Evolutionary conservation across 1,140 invertebrate species (phyloP).

Genomic region (Penaeus japonicus): DNA sequence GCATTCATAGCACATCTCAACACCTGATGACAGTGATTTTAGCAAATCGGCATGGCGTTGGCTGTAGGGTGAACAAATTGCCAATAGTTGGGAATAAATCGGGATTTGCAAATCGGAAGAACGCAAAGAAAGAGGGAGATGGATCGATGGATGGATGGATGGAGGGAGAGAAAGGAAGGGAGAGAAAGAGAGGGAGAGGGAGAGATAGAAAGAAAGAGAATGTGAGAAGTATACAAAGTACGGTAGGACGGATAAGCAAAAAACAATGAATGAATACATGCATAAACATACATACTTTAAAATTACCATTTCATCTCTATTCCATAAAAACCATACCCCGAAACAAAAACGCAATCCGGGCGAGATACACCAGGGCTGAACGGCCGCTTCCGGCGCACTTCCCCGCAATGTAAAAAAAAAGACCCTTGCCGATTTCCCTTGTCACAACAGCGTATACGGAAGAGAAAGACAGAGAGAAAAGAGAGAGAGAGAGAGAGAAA

Average conservation of each 20-base stretch:
- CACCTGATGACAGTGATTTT: no score
- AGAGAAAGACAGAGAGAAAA: neutral
- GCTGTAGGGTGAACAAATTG: neutral
- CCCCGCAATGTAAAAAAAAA: no score
- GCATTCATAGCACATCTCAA: no score
- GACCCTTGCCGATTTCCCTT: neutral
- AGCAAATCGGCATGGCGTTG: neutral
- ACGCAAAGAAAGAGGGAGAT: neutral
- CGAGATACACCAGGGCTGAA: no score
- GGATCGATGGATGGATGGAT: neutral
- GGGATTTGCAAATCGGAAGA: neutral
- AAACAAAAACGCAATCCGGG: no score
- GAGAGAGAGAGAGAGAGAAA: neutral
- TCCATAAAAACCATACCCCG: no score
- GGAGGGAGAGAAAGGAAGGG: neutral
- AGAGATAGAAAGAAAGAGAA: slow-evolving; percentile 11
- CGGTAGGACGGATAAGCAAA: no score
- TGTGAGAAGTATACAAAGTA: neutral
- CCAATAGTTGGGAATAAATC: neutral
- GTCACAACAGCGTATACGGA: neutral
- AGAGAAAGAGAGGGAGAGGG: slow-evolving; percentile 17
- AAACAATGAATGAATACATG: neutral
- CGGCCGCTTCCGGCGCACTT: no score
- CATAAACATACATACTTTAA: neutral
- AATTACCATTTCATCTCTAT: no score